Base-by-base conservation (phyloP, 2,888 invertebrate genomes). In the Macropis europaea region DNA sequence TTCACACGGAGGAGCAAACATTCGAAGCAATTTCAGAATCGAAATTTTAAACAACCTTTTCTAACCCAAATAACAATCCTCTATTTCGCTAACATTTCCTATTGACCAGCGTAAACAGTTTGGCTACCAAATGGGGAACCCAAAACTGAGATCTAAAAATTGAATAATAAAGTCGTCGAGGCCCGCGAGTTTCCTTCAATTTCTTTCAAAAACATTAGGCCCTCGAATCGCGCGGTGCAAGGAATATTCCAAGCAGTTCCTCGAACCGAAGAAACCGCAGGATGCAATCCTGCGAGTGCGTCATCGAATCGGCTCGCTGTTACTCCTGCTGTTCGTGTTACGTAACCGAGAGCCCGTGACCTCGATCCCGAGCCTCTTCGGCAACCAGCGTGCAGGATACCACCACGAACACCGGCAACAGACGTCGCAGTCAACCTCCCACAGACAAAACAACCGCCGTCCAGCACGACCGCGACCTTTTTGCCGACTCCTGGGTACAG, bases 261-360 rank as follows among this genome's bases (percentile, higher is more conserved):
- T n/a, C n/a, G n/a, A 28, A 42, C 19, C 3, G 45, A 32, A 57
- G 56, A 57, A 53, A 63, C 40, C 48, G 2, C 66, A 64, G 66
- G 67, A 56, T 77, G 34, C 57, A 72, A 48, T 71, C 53, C 57
- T 43, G 42, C 28, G 28, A 38, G 66, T 71, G 77, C 66, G 61
- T 72, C 69, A 62, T 62, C 69, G 59, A 38, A 28, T 48, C 52
- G 56, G 47, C 59, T 56, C 54, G 67, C 47, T 36, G 17, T 61
- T 64, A 63, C 61, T 78, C 76, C 64, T 63, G 60, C 56, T 54
- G 61, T 61, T 68, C 68, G 71, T 64, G 68, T 85, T 85, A 82
- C 84, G 78, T 85, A 86, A 86, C 76, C 63, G 70, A 80, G 73
- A 72, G 75, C 38, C 72, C 85, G 84, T 86, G 86, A 86, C 86